A percentile compares a stretch with the other conserved stretches of the same genome.
phyloP scores from a whole-genome alignment of 2,888 invertebrate genomes.

The Exocentrus adspersus region DNA sequence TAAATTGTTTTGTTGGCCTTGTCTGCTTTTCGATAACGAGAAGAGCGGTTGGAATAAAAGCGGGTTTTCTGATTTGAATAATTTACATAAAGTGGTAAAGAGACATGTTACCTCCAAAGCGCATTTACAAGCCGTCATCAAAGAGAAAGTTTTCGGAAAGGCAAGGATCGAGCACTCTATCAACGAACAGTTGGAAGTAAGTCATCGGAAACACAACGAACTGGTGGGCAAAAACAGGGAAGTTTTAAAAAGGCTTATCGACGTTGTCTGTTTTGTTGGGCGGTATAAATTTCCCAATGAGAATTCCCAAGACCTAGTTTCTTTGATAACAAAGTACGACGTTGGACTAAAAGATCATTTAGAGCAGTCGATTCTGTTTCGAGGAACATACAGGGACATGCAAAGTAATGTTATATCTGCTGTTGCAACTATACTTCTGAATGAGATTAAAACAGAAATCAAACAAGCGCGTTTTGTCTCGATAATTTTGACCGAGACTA shows the following conservation, averaged over 20 bases:
- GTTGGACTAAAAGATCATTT: not conserved
- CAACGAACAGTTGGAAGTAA: not conserved
- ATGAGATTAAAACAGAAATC: not conserved
- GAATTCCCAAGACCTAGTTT: not conserved
- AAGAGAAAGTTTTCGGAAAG: not conserved
- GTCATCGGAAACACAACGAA: not conserved
- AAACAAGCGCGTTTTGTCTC: not conserved
- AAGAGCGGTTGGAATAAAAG: constrained; percentile 3
- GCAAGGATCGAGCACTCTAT: not conserved
- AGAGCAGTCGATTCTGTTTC: not conserved
- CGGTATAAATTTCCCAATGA: not conserved
- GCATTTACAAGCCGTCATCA: constrained; percentile 17
- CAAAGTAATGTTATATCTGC: not conserved
- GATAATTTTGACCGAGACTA: not conserved
- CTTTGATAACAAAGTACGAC: not conserved
- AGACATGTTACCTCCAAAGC: constrained; percentile 16
- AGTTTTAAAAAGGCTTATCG: not conserved
- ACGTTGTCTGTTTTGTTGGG: not conserved
- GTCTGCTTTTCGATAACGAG: constrained; percentile 8
- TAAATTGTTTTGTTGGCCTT: constrained; percentile 24
- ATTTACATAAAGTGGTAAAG: not conserved
- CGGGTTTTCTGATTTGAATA: constrained; percentile 13
- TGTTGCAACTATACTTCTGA: not conserved
- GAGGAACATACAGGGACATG: not conserved
- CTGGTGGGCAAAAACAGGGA: not conserved